These are phyloP conservation scores for Athene noctua DNA, from an alignment of 2,113 vertebrate genomes.

Conservation along the genomic window DNA sequence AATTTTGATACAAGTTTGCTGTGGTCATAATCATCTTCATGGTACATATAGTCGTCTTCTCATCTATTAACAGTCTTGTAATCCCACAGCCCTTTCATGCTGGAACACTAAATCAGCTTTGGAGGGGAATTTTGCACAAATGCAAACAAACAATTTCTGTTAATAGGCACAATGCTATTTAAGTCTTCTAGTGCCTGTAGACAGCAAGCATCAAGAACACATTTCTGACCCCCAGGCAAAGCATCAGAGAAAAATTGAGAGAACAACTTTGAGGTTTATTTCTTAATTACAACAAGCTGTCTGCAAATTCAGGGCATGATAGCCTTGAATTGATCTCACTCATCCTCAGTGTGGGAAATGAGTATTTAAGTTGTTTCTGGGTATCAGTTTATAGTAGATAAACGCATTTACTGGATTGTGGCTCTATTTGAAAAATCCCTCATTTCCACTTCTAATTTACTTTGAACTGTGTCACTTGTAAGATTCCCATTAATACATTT, in stretches of 20 bases:
- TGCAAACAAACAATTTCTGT: conserved; percentile 50
- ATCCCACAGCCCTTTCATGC: conserved; percentile 35
- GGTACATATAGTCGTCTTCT: background rate
- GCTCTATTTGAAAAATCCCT: background rate
- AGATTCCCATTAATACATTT: background rate
- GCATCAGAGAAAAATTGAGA: background rate
- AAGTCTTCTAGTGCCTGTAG: background rate
- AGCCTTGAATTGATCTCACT: background rate
- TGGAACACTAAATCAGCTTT: conserved; percentile 40
- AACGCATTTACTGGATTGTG: background rate
- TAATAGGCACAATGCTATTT: background rate
- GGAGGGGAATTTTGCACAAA: conserved; percentile 49
- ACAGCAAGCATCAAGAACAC: background rate
- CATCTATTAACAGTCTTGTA: conserved; percentile 45
- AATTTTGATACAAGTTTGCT: conserved; percentile 48
- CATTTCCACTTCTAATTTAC: background rate
- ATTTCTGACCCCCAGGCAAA: background rate
- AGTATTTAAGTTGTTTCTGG: background rate
- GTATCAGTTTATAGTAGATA: background rate
- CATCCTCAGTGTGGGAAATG: background rate
- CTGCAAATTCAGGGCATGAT: conserved; percentile 3
- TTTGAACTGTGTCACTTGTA: background rate
- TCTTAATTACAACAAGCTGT: background rate
- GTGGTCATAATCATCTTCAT: conserved; percentile 48
- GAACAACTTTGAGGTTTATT: background rate